Base-by-base conservation (phyloP, 23 tunicate genomes). In the Halocynthia aurantium region DNA sequence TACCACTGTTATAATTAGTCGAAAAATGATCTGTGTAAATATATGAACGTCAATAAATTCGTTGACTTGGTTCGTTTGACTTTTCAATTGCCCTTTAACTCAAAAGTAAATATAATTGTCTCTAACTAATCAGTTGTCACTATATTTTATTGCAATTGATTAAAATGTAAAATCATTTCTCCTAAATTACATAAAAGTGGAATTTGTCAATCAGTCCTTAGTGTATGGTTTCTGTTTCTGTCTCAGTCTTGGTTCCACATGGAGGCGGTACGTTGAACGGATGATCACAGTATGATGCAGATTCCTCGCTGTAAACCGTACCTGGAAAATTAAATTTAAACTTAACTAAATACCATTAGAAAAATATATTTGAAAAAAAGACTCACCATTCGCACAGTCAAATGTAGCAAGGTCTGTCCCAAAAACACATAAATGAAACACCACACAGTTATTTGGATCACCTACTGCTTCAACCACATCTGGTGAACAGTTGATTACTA, bases 201-300 rank as follows among this genome's bases (percentile, higher is more conserved):
- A 31, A 31, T 31, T 31, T 31, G 44, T 31, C 44, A 31, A 31
- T 31, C 44, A 31, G 44, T 31, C 44, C 44, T 31, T 31, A 31
- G 4, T 31, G 44, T 31, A 31, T 31, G 44, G 44, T 31, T 31
- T 31, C 44, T 31, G 44, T 31, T n/a, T n/a, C n/a, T 31, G 44
- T 31, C 44, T 31, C 44, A 0, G 44, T 31, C 20, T 9, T 8
- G 20, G 57, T 82, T 8, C 87, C 87, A 53, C 87, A 84, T 6
- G 81, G 82, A 20, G 82, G 82, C 6, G 67, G 51, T 17, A 77
- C 80, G 49, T 19, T 9, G n/a, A 7, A 69, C 5, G 76, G 77
- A 55, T 76, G 82, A 58, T 84, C 75, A 78, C 87, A 84, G 52
- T 10, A 7, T 7, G 70, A 65, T 65, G 53, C 50, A 9, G 53